These are phyloP conservation scores for Deladenus siricidicola DNA, from an alignment of 2,888 invertebrate species.

Conservation along the genomic window DNA sequence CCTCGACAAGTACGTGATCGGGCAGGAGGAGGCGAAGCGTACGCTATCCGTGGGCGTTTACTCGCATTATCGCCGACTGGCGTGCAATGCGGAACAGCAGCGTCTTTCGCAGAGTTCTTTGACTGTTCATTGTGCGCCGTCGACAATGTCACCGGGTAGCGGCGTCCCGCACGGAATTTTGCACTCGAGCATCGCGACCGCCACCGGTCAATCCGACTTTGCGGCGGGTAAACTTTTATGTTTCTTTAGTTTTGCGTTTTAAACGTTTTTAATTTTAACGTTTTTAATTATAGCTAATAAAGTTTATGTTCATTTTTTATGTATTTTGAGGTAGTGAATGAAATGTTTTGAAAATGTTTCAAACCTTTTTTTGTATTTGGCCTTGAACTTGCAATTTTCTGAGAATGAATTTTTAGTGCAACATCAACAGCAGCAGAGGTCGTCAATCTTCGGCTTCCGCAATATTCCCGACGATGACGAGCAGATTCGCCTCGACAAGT, in stretches of 20 bases:
- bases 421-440: neutral
- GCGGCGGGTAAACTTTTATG: neutral
- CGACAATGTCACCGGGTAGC: neutral
- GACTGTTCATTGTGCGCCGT: neutral
- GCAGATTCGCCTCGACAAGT: conserved; percentile 75
- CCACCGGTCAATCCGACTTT: neutral
- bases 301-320: too few relatives aligned
- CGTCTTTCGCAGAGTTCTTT: neutral
- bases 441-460: conserved; percentile 4
- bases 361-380: neutral
- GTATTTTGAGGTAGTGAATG: too few relatives aligned
- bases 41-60: conserved; percentile 96
- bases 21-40: conserved; percentile 93
- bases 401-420: neutral
- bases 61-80: conserved; percentile 72
- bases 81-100: conserved; percentile 65
- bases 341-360: too few relatives aligned
- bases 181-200: neutral
- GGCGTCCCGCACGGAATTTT: neutral
- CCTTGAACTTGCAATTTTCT: neutral
- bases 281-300: too few relatives aligned
- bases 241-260: neutral
- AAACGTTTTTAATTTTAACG: neutral
- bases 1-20: conserved; percentile 82
- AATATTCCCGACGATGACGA: conserved; percentile 18